These are phyloP conservation scores for Melanerpes aurifrons DNA, from an alignment of 2,113 vertebrate species.

Conservation along the genomic window DNA sequence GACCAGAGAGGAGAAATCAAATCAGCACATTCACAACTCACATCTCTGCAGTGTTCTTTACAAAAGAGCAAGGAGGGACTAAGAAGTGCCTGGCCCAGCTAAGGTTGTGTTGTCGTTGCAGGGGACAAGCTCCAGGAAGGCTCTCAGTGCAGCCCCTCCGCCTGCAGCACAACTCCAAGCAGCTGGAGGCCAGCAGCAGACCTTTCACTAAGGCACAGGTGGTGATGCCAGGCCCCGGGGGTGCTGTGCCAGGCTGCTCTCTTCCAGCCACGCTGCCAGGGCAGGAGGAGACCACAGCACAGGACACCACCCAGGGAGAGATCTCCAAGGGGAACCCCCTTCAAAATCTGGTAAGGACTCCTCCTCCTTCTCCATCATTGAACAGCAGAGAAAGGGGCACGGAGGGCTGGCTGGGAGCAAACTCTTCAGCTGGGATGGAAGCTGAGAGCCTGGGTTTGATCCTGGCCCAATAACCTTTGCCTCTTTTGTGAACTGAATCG, in stretches of 20 bases:
- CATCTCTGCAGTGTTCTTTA: neutral
- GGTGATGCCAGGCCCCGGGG: neutral
- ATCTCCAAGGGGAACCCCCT: too few relatives aligned
- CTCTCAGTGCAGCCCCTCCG: too few relatives aligned
- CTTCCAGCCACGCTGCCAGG: neutral
- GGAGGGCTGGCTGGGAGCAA: neutral
- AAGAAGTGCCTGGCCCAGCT: neutral
- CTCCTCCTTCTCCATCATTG: accelerated
- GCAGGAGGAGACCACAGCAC: neutral
- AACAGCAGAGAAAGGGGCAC: neutral
- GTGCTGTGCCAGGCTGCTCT: neutral
- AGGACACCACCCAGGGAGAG: neutral
- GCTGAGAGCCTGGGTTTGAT: neutral
- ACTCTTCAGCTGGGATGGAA: too few relatives aligned
- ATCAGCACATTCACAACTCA: neutral
- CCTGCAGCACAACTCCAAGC: neutral
- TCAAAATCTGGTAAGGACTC: neutral
- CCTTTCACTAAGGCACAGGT: neutral
- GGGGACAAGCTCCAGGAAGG: neutral
- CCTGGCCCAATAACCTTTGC: neutral
- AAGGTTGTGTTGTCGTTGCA: accelerated
- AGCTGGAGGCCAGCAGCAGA: neutral
- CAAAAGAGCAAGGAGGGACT: neutral
- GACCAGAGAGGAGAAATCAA: neutral
- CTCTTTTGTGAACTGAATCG: neutral